Conservation (phyloP, 2,888 invertebrate species). For the Nomada lathburiana region DNA sequence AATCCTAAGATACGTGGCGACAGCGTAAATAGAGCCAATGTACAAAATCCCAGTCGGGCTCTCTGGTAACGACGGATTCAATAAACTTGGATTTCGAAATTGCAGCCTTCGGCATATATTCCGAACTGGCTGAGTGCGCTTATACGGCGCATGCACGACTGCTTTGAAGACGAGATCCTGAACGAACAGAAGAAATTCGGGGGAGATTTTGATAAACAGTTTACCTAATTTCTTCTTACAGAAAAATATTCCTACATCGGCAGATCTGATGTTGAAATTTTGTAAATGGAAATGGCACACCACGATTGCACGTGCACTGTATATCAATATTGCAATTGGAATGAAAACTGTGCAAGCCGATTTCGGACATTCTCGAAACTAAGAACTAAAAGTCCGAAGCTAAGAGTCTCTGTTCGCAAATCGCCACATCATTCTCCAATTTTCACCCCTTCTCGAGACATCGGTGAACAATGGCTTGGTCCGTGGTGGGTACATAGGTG, state of each 20-base stretch:
- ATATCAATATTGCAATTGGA: too few relatives aligned
- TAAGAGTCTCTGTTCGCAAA: too few relatives aligned
- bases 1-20: conserved; percentile 16
- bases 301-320: too few relatives aligned
- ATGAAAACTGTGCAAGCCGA: too few relatives aligned
- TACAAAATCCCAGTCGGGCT: conserved; percentile 14
- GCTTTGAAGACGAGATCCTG: not conserved
- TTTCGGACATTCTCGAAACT: too few relatives aligned
- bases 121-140: not conserved
- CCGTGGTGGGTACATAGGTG: conserved; percentile 16
- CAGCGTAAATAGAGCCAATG: conserved; percentile 18
- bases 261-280: too few relatives aligned
- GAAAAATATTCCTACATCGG: too few relatives aligned
- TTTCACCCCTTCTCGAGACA: conserved; percentile 50
- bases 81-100: conserved; percentile 16
- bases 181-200: not conserved
- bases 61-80: conserved; percentile 14
- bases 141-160: not conserved
- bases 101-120: not conserved
- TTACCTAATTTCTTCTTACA: too few relatives aligned
- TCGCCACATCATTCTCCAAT: too few relatives aligned
- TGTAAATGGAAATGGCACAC: too few relatives aligned
- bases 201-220: not conserved
- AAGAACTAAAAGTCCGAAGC: too few relatives aligned
- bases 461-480: conserved; percentile 69